Percentiles rank a stretch among this genome's conserved stretches.
These are phyloP conservation scores for Sandelia bainsii DNA, from an alignment of 2,797 vertebrate genomes.

Conservation along the genomic window DNA sequence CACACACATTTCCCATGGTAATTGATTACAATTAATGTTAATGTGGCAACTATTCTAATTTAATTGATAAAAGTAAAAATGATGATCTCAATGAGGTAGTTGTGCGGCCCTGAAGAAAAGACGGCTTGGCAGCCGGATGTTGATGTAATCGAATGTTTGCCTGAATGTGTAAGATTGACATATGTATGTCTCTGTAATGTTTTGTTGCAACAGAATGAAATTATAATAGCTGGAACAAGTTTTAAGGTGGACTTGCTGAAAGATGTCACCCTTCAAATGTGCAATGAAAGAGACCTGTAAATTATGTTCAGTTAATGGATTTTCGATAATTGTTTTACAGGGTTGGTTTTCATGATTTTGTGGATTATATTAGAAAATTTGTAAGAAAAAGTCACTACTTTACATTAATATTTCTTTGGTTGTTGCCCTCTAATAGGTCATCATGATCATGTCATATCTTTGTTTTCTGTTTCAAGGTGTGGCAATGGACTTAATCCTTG, in stretches of 20 bases:
- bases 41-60: background rate
- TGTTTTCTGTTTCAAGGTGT: slow-evolving; percentile 10
- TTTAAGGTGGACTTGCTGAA: slow-evolving; percentile 23
- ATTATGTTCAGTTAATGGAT: slow-evolving; percentile 19
- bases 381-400: background rate
- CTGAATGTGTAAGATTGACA: slow-evolving; percentile 46
- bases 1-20: background rate
- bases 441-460: slow-evolving; percentile 43
- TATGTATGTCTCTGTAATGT: slow-evolving; percentile 36
- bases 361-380: slow-evolving; percentile 27
- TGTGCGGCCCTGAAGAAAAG: slow-evolving; percentile 31
- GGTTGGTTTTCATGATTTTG: slow-evolving; percentile 22
- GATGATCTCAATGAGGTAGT: background rate
- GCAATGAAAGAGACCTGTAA: slow-evolving; percentile 37
- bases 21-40: background rate
- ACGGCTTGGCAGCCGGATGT: slow-evolving; percentile 57
- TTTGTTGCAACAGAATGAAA: slow-evolving; percentile 27
- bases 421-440: slow-evolving; percentile 13
- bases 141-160: slow-evolving; percentile 46
- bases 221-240: slow-evolving; percentile 7
- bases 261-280: slow-evolving; percentile 17
- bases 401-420: slow-evolving; percentile 11
- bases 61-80: slow-evolving; percentile 5
- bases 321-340: background rate
- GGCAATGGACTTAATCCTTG: slow-evolving; percentile 20